Percentiles rank a stretch among this genome's conserved stretches.
Conservation (phyloP, 2,888 invertebrate species). For the Temnothorax rugatulus region DNA sequence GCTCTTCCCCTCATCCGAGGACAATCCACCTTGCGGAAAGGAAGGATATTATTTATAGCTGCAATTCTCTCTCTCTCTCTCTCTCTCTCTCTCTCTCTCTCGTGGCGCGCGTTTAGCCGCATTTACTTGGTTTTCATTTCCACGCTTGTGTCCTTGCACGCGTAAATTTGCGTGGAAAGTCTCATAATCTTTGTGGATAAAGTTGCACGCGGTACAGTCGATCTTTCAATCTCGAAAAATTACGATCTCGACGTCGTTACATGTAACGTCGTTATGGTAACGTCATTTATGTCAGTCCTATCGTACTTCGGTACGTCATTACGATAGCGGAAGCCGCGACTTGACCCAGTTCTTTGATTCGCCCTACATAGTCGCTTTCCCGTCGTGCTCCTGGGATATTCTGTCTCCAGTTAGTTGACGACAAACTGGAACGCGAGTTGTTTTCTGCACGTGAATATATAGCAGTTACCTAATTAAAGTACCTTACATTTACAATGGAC, state of each 20-base stretch:
- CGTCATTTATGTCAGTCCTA: slow-evolving; percentile 58
- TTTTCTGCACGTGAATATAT: slow-evolving; percentile 18
- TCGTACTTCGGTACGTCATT: slow-evolving; percentile 47
- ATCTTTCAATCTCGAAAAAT: slow-evolving; percentile 35
- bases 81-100: background rate
- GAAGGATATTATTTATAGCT: slow-evolving; percentile 35
- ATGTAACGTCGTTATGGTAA: slow-evolving; percentile 54
- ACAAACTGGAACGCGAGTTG: slow-evolving; percentile 26
- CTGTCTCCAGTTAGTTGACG: slow-evolving; percentile 40
- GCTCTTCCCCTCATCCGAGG: slow-evolving; percentile 27
- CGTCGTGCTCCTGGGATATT: slow-evolving; percentile 65
- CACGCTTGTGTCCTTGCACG: background rate
- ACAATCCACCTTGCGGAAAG: slow-evolving; percentile 24
- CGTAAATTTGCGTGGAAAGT: slow-evolving; percentile 1
- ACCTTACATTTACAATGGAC: background rate
- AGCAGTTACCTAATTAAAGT: slow-evolving; percentile 21
- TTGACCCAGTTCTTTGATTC: slow-evolving; percentile 70
- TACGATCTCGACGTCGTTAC: slow-evolving; percentile 11
- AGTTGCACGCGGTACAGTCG: background rate
- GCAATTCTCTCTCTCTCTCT: background rate
- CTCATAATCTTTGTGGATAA: background rate
- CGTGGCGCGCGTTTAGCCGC: slow-evolving; percentile 4
- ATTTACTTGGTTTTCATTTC: slow-evolving; percentile 20
- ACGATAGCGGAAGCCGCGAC: slow-evolving; percentile 59
- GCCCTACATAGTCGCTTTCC: slow-evolving; percentile 61